These are phyloP conservation scores for Daptonema setosum DNA, from an alignment of 2,888 invertebrate species.

Conservation along the genomic window DNA sequence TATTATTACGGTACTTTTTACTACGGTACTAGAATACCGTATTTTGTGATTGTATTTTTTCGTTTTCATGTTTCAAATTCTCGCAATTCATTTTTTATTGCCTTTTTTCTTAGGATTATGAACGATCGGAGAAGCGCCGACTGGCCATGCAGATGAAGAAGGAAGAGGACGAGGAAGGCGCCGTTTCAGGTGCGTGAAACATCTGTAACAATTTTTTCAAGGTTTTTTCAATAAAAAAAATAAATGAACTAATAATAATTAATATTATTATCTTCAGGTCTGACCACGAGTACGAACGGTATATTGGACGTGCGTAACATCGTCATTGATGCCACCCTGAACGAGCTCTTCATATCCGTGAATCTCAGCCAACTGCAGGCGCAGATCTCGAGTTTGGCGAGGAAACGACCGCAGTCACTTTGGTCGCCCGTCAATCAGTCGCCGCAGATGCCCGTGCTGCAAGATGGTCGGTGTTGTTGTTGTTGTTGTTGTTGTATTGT, in stretches of 20 bases:
- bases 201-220: too few species aligned
- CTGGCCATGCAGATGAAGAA: not conserved
- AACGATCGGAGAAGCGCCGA: slow-evolving; percentile 9
- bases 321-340: not conserved
- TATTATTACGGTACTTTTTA: too few species aligned
- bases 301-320: not conserved
- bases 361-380: not conserved
- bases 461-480: too few species aligned
- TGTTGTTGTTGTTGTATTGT: too few species aligned
- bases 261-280: not conserved
- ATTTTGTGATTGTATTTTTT: too few species aligned
- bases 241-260: not conserved
- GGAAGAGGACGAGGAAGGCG: not conserved
- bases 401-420: too few species aligned
- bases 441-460: too few species aligned
- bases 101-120: not conserved
- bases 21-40: too few species aligned
- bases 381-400: too few species aligned
- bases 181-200: not conserved
- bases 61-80: too few species aligned
- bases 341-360: not conserved
- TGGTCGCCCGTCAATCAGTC: too few species aligned
- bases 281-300: not conserved
- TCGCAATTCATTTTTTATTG: not conserved
- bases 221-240: not conserved